Conservation (phyloP, 92 coral and sea anemone species). For the Chrysogorgia sp. region DNA sequence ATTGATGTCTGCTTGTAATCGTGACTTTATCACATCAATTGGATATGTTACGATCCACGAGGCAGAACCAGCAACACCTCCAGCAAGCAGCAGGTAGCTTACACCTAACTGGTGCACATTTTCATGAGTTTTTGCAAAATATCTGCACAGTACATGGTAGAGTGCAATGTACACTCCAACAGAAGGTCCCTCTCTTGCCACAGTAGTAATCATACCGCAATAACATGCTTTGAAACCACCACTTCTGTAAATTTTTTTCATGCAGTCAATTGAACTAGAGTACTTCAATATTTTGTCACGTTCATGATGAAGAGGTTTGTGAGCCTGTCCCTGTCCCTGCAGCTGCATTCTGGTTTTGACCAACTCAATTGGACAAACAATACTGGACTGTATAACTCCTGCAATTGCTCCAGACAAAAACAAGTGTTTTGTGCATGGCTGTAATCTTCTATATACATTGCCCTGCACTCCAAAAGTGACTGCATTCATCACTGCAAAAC, state of each 20-base stretch:
- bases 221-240: slow-evolving; percentile 78
- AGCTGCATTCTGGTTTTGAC: slow-evolving; percentile 91
- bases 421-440: slow-evolving; percentile 65
- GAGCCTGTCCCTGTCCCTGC: slow-evolving; percentile 65
- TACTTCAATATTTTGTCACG: slow-evolving; percentile 49
- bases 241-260: slow-evolving; percentile 63
- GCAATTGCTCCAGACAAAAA: slow-evolving; percentile 76
- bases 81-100: slow-evolving; percentile 71
- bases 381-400: slow-evolving; percentile 82
- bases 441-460: slow-evolving; percentile 63
- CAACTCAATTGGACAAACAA: slow-evolving; percentile 86
- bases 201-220: slow-evolving; percentile 75
- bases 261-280: slow-evolving; percentile 82
- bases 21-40: slow-evolving; percentile 82
- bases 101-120: slow-evolving; percentile 64
- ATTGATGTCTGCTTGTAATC: slow-evolving; percentile 85
- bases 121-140: slow-evolving; percentile 55
- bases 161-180: slow-evolving; percentile 85
- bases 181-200: slow-evolving; percentile 75
- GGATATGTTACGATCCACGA: slow-evolving; percentile 86
- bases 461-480: slow-evolving; percentile 95
- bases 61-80: slow-evolving; percentile 81
- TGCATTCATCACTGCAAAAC: slow-evolving; percentile 90
- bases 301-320: slow-evolving; percentile 52
- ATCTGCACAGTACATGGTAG: slow-evolving; percentile 70